Evolutionary conservation across 2,113 vertebrate genomes (phyloP).

Genomic region (Scophthalmus maximus): DNA sequence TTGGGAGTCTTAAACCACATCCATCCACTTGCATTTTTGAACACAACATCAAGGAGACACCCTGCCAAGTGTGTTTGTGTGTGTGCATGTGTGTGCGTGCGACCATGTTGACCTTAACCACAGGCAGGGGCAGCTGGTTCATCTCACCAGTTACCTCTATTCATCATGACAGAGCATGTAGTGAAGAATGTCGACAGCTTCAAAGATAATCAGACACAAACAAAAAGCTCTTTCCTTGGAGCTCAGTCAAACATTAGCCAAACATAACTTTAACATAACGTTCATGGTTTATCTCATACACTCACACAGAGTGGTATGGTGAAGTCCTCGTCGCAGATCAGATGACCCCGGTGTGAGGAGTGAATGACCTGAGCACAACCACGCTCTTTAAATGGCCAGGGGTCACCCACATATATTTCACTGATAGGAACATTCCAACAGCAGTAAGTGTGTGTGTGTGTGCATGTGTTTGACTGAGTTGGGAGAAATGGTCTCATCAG

Average conservation of each 20-base stretch:
- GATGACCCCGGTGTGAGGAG: slow-evolving; percentile 34
- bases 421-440: slow-evolving; percentile 33
- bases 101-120: slow-evolving; percentile 52
- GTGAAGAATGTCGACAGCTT: slow-evolving; percentile 61
- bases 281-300: slow-evolving; percentile 1
- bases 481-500: neutral
- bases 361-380: slow-evolving; percentile 37
- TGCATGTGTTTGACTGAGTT: neutral
- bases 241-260: slow-evolving; percentile 27
- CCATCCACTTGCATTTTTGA: slow-evolving; percentile 16
- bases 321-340: neutral
- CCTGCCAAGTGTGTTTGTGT: slow-evolving; percentile 5
- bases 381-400: neutral
- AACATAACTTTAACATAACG: slow-evolving; percentile 25
- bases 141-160: slow-evolving; percentile 67
- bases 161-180: slow-evolving; percentile 60
- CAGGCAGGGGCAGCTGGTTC: slow-evolving; percentile 64
- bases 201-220: slow-evolving; percentile 37
- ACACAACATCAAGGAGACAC: slow-evolving; percentile 12
- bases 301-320: neutral
- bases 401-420: slow-evolving; percentile 17
- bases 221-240: slow-evolving; percentile 13
- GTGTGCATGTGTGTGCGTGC: neutral
- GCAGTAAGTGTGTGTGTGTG: slow-evolving; percentile 3
- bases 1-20: neutral